A percentile compares a stretch with the other conserved stretches of the same genome.
phyloP scores from a whole-genome alignment of 2,113 vertebrate genomes.

The Sylvia atricapilla region DNA sequence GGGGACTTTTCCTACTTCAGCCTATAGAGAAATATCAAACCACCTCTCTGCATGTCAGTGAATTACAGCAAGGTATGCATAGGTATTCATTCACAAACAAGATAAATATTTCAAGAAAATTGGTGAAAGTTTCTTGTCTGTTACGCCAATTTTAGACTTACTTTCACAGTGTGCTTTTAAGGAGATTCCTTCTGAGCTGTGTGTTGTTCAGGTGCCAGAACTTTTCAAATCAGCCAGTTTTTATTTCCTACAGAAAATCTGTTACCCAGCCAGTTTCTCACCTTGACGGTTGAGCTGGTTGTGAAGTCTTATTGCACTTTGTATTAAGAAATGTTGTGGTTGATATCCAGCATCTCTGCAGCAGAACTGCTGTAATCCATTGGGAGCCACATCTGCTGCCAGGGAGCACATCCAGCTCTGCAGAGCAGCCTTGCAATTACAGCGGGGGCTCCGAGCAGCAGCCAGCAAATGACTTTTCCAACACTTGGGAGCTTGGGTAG shows the following conservation, averaged over 20 bases:
- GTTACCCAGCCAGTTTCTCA: not conserved
- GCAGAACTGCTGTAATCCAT: not conserved
- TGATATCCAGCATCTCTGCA: not conserved
- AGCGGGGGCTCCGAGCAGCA: accelerated
- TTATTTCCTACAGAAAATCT: not conserved
- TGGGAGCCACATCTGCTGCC: not conserved
- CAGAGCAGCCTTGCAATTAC: not conserved
- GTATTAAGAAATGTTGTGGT: not conserved
- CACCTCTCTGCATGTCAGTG: not conserved
- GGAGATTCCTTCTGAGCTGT: not conserved
- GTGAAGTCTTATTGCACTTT: not conserved
- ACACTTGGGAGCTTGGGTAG: not conserved
- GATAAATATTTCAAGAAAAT: not conserved
- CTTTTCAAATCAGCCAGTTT: not conserved
- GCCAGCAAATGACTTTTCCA: not conserved
- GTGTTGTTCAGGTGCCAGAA: not conserved
- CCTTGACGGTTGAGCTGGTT: not conserved
- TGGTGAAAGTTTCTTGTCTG: not conserved
- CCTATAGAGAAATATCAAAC: not conserved
- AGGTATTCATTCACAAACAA: not conserved
- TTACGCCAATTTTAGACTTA: not conserved
- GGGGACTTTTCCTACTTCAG: not conserved
- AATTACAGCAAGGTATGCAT: not conserved
- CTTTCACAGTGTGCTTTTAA: not conserved
- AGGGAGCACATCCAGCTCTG: not conserved